These are phyloP conservation scores for Drosophila kikkawai DNA, from an alignment of 1,140 invertebrate species.

Conservation along the genomic window DNA sequence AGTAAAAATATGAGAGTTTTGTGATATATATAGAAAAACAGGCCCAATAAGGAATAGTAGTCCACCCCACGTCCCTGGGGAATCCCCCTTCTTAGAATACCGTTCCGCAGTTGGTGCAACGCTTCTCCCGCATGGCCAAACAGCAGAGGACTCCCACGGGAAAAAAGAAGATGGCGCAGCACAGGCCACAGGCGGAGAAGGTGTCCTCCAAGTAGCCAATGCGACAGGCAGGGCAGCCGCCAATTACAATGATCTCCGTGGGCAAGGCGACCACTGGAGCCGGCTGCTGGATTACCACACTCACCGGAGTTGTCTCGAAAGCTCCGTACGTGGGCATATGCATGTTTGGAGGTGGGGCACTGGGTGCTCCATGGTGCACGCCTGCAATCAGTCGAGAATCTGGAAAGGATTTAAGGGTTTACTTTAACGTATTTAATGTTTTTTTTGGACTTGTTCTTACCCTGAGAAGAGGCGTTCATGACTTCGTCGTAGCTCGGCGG, in stretches of 20 bases:
- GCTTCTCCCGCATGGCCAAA: conserved; percentile 89
- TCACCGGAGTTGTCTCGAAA: conserved; percentile 78
- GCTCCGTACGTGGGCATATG: conserved; percentile 74
- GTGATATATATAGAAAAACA: conserved; percentile 38
- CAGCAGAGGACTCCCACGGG: conserved; percentile 93
- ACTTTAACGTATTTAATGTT: background rate
- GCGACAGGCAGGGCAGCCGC: conserved; percentile 91
- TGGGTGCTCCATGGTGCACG: conserved; percentile 53
- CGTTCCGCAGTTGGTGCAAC: conserved; percentile 92
- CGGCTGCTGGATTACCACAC: conserved; percentile 65
- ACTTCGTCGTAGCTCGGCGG: conserved; percentile 73
- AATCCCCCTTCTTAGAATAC: conserved; percentile 86
- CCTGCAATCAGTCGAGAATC: conserved; percentile 55
- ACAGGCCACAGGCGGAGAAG: conserved; percentile 90
- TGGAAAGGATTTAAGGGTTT: conserved; percentile 1
- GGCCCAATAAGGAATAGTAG: conserved; percentile 17
- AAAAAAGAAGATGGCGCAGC: conserved; percentile 93
- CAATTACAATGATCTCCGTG: conserved; percentile 89
- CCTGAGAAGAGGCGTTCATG: conserved; percentile 52
- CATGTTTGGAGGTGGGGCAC: conserved; percentile 45
- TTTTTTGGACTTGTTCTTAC: background rate
- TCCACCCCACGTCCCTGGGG: background rate
- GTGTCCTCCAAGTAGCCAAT: conserved; percentile 93
- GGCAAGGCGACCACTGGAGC: conserved; percentile 80
- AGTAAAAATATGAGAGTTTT: conserved; percentile 43